Percentiles rank a stretch among this genome's conserved stretches.
These are phyloP conservation scores for Eupeodes latifasciatus DNA, from an alignment of 2,888 invertebrate species.

Conservation along the genomic window DNA sequence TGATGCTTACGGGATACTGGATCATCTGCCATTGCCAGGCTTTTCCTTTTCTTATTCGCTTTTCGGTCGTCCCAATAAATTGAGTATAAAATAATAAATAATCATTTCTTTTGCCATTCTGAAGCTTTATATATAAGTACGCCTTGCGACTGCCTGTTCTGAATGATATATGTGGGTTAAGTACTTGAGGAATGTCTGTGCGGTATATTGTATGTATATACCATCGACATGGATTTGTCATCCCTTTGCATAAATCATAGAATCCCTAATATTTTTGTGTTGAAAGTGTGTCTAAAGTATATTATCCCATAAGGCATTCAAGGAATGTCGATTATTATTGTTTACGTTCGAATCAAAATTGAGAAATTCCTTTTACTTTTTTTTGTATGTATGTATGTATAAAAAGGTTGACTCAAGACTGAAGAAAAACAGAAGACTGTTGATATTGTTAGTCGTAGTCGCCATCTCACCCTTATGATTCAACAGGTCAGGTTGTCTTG, in stretches of 20 bases:
- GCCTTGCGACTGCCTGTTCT: conserved; percentile 36
- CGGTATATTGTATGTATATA: conserved; percentile 27
- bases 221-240: conserved; percentile 60
- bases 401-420: background rate
- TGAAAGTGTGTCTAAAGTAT: conserved; percentile 69
- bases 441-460: background rate
- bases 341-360: conserved; percentile 62
- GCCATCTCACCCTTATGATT: conserved; percentile 44
- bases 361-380: conserved; percentile 38
- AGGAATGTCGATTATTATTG: conserved; percentile 64
- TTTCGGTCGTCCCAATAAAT: conserved; percentile 50
- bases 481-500: conserved; percentile 58
- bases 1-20: conserved; percentile 47
- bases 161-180: conserved; percentile 57
- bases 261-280: conserved; percentile 64
- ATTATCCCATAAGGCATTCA: conserved; percentile 62
- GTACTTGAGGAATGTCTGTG: conserved; percentile 59
- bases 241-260: conserved; percentile 72
- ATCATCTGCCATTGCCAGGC: conserved; percentile 46
- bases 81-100: conserved; percentile 47
- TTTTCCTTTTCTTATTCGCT: conserved; percentile 19
- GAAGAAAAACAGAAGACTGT: background rate
- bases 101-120: conserved; percentile 65
- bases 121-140: background rate
- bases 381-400: background rate